A percentile compares a stretch with the other conserved stretches of the same genome.
Evolutionary conservation across 2,113 vertebrate genomes (phyloP).

Genomic region (Butorides virescens): DNA sequence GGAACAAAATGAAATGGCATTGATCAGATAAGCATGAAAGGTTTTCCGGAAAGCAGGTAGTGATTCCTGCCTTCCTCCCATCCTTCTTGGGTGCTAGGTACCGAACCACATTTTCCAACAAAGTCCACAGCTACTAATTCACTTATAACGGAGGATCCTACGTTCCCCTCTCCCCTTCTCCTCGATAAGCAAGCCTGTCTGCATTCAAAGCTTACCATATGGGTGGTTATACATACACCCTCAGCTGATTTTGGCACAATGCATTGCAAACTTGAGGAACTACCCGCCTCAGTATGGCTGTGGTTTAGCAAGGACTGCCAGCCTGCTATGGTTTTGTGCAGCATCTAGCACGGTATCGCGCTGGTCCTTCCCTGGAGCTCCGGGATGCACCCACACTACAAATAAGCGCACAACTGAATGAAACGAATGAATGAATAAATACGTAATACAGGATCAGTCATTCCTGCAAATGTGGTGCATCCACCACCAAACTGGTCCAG

Average conservation of each 20-base stretch:
- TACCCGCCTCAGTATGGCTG: background rate
- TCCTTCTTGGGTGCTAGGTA: background rate
- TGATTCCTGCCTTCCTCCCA: background rate
- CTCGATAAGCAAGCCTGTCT: background rate
- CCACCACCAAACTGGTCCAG: background rate
- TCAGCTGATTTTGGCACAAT: background rate
- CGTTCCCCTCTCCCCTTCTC: background rate
- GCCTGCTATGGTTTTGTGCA: background rate
- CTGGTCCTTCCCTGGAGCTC: background rate
- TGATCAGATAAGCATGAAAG: background rate
- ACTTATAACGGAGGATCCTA: background rate
- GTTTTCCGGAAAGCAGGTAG: background rate
- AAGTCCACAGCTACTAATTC: background rate
- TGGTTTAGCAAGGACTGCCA: background rate
- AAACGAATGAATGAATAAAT: background rate
- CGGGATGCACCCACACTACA: background rate
- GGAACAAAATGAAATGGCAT: background rate
- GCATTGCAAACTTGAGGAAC: background rate
- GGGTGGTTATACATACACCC: background rate
- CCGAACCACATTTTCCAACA: background rate
- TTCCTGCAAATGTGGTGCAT: background rate
- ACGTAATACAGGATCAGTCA: rapidly evolving
- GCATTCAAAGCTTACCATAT: background rate
- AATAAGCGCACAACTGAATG: rapidly evolving
- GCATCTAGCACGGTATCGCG: background rate